Conservation (phyloP, 2,113 vertebrate species). For the Atractosteus spatula region DNA sequence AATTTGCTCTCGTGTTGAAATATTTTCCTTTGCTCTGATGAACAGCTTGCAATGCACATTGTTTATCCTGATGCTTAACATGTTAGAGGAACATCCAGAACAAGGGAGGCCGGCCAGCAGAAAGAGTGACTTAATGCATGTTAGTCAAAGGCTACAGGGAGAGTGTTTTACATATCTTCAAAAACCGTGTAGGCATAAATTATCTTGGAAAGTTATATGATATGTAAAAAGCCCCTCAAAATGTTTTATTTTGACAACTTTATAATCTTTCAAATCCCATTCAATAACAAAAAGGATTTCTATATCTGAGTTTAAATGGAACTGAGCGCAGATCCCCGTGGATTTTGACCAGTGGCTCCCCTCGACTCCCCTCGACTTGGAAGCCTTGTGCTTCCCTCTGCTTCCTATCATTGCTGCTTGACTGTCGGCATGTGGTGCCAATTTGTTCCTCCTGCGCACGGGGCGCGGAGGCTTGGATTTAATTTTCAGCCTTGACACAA, state of each 20-base stretch:
- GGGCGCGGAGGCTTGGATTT: conserved; percentile 65
- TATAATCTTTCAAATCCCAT: background rate
- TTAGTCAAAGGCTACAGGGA: background rate
- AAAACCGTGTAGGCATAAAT: background rate
- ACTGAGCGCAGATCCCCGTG: conserved; percentile 57
- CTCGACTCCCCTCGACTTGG: conserved; percentile 51
- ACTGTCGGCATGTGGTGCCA: conserved; percentile 65
- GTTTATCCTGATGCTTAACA: background rate
- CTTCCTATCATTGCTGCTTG: conserved; percentile 61
- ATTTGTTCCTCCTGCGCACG: conserved; percentile 65
- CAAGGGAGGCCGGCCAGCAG: background rate
- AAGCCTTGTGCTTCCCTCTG: conserved; percentile 52
- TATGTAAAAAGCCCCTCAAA: background rate
- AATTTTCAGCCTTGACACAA: conserved; percentile 67
- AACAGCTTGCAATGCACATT: background rate
- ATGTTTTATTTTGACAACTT: conserved; percentile 6
- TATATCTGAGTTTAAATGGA: conserved; percentile 55
- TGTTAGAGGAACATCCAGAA: background rate
- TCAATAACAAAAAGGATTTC: conserved; percentile 29
- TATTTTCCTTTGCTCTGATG: background rate
- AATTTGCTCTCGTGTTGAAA: background rate
- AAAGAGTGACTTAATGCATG: background rate
- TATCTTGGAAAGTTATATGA: background rate
- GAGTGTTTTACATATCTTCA: background rate
- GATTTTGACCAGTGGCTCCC: conserved; percentile 56